phyloP scores from a whole-genome alignment of 2,888 invertebrate genomes.

The Nasonia oneida region DNA sequence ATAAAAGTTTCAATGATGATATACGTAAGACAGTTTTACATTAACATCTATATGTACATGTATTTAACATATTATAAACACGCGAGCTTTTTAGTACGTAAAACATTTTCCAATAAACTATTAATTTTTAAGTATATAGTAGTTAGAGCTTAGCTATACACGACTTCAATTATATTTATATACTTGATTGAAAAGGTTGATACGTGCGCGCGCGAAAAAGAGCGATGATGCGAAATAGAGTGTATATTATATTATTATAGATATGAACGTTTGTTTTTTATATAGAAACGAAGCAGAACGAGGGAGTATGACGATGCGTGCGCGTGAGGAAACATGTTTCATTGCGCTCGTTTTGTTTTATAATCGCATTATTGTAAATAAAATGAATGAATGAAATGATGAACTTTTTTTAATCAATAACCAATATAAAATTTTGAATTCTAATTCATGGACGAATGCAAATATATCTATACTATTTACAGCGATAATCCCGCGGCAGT shows the following conservation, averaged over 20 bases:
- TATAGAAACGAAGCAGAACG: not conserved
- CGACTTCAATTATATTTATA: slow-evolving; percentile 54
- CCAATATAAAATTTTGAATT: no score
- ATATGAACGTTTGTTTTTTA: slow-evolving; percentile 35
- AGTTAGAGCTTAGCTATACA: slow-evolving; percentile 19
- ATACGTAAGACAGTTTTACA: slow-evolving; percentile 21
- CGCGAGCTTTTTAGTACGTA: slow-evolving; percentile 35
- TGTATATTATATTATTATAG: not conserved
- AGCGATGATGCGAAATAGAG: not conserved
- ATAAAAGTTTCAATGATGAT: not conserved
- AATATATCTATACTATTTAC: no score
- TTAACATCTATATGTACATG: not conserved
- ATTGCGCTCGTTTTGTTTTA: slow-evolving; percentile 39
- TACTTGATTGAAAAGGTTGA: slow-evolving; percentile 40
- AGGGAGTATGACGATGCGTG: slow-evolving; percentile 5
- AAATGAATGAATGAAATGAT: no score
- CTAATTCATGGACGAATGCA: no score
- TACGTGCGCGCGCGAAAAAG: not conserved
- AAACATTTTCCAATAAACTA: slow-evolving; percentile 39
- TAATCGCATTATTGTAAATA: slow-evolving; percentile 21
- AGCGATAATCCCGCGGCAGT: no score
- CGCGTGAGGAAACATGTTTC: slow-evolving; percentile 30
- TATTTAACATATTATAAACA: slow-evolving; percentile 26
- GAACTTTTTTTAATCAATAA: no score
- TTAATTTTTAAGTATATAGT: slow-evolving; percentile 27